Base-by-base conservation (phyloP, 2,797 vertebrate genomes). In the Australoheros facetus region DNA sequence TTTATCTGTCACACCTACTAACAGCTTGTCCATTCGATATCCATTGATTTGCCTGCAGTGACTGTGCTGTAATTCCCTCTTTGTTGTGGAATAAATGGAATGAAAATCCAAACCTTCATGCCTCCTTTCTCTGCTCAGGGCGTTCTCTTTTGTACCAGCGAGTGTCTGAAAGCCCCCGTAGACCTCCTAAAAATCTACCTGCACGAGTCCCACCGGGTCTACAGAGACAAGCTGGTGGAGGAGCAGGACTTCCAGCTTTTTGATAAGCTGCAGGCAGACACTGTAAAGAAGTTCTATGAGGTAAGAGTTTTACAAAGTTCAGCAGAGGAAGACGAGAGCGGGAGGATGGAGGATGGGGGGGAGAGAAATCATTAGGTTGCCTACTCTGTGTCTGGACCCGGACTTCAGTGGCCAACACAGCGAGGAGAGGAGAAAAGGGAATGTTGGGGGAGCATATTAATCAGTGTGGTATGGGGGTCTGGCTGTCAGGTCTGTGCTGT, bases 151-250 rank as follows among this genome's bases (percentile, higher is more conserved):
- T 98, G 97, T 54, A 96, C 94, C 0, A 82, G 91, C 0, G 96
- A 97, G 54, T 98, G 96, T 59, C 75, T 99, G 75, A 97, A 96
- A 87, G 91, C 92, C 39, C 93, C 97, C 4, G 87, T 89, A 10
- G 97, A 99, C 89, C 91, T 99, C 51, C 87, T 98, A 82, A 98
- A 95, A 83, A 95, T 99, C 81, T 99, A 97, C 93, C 94, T 98
- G 76, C 98, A 99, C 0, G 98, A 99, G 93, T 96, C 97, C 39
- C 96, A 85, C 86, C 93, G 98, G 0, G 97, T 99, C 86, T 99
- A 99, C 93, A 93, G 96, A 72, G 98, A 99, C 87, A 99, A 97
- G 92, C 96, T 98, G 97, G 91, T 97, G 73, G 98, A 98, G 72
- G 95, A 97, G 75, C 93, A 75, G 39, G 98, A 99, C 87, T 95